phyloP scores from a whole-genome alignment of 2,797 vertebrate genomes.

The Loris lydekkerianus region DNA sequence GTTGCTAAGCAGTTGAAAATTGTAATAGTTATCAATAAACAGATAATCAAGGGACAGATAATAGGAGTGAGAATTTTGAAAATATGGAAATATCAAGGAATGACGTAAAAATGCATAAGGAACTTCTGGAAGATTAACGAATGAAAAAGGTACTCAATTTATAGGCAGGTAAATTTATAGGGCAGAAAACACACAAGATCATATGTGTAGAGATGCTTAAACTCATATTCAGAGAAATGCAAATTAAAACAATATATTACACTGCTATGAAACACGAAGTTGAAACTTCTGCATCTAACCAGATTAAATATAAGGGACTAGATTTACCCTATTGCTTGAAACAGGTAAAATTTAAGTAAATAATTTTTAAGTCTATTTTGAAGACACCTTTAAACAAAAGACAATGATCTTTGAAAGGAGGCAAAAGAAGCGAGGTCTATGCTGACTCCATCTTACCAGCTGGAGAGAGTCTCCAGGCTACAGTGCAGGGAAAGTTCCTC shows the following conservation, averaged over 20 bases:
- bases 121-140: background rate
- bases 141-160: background rate
- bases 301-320: background rate
- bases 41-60: background rate
- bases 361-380: background rate
- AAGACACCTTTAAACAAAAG: background rate
- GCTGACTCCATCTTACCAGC: background rate
- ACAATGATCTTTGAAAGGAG: background rate
- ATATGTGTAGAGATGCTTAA: background rate
- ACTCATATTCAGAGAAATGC: background rate
- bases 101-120: background rate
- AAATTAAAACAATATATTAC: background rate
- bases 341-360: background rate
- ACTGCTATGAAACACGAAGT: background rate
- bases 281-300: background rate
- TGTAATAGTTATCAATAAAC: background rate
- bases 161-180: background rate
- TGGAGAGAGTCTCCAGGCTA: background rate
- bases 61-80: background rate
- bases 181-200: background rate
- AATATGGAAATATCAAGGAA: background rate
- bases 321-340: background rate
- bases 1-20: background rate
- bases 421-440: background rate
- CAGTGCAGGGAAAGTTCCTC: background rate